phyloP scores from a whole-genome alignment of 2,113 vertebrate genomes.

The Lampris megalopsis region DNA sequence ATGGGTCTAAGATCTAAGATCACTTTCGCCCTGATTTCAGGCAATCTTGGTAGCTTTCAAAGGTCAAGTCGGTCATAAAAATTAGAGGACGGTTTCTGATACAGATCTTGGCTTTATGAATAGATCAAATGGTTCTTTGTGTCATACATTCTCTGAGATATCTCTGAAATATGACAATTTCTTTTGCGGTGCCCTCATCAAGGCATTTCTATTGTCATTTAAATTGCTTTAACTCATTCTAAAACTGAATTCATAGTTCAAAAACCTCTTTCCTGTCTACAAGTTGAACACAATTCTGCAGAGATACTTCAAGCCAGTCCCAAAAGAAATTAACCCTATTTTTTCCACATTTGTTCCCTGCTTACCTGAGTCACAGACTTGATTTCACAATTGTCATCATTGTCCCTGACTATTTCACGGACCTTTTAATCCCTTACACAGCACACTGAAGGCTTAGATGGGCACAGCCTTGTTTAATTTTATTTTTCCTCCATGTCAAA shows the following conservation, averaged over 20 bases:
- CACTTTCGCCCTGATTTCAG: conserved; percentile 5
- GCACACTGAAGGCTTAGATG: neutral
- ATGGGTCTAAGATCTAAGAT: neutral
- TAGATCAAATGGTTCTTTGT: neutral
- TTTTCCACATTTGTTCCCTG: neutral
- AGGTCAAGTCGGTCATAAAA: conserved; percentile 26
- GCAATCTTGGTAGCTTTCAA: neutral
- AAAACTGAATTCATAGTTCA: too few species aligned
- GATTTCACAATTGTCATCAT: conserved; percentile 31
- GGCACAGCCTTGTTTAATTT: too few species aligned
- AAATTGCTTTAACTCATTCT: too few species aligned
- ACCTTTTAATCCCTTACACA: conserved; percentile 34
- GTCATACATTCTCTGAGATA: neutral
- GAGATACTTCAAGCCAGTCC: too few species aligned
- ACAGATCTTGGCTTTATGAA: neutral
- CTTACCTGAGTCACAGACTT: conserved; percentile 15
- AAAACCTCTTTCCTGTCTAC: too few species aligned
- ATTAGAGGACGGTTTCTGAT: neutral
- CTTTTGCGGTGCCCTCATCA: neutral
- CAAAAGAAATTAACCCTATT: too few species aligned
- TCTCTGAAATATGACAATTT: neutral
- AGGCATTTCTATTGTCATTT: neutral
- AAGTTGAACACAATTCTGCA: too few species aligned
- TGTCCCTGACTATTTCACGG: neutral
- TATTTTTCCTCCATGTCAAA: too few species aligned